Conservation (phyloP, 2,888 invertebrate genomes). For the Seira ritae region DNA sequence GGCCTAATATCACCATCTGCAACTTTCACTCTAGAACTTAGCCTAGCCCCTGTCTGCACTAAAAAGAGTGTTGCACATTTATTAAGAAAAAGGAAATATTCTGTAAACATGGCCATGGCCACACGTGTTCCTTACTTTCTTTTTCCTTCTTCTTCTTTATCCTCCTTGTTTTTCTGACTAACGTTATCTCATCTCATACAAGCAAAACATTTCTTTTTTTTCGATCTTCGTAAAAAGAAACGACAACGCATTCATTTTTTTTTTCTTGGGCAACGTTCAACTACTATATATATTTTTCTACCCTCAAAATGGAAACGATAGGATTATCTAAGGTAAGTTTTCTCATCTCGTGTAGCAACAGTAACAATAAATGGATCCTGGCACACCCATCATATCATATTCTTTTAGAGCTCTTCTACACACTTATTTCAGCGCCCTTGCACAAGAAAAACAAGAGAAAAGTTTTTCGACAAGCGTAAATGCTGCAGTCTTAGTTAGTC, state of each 20-base stretch:
- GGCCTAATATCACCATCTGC: no score
- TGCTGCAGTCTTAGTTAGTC: no score
- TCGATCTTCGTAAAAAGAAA: conserved; percentile 12
- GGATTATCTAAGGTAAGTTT: neutral
- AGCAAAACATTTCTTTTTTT: neutral
- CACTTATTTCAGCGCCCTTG: no score
- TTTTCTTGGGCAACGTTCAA: conserved; percentile 34
- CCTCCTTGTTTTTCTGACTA: no score
- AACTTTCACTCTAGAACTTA: no score
- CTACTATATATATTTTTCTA: conserved; percentile 18
- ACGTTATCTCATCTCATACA: conserved; percentile 35
- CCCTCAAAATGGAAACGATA: no score
- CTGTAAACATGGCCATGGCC: no score
- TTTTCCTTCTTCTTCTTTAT: conserved; percentile 16
- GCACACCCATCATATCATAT: conserved; percentile 48
- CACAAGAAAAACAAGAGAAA: neutral
- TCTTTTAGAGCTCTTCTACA: no score
- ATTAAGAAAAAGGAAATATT: no score
- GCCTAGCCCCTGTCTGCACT: no score
- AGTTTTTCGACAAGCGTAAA: neutral
- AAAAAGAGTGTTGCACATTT: no score
- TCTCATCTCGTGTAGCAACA: conserved; percentile 16
- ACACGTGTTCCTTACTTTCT: conserved; percentile 44
- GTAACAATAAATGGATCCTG: conserved; percentile 31
- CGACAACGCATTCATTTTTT: conserved; percentile 27